phyloP scores from a whole-genome alignment of 2,113 vertebrate species.

The Calyptomena viridis region DNA sequence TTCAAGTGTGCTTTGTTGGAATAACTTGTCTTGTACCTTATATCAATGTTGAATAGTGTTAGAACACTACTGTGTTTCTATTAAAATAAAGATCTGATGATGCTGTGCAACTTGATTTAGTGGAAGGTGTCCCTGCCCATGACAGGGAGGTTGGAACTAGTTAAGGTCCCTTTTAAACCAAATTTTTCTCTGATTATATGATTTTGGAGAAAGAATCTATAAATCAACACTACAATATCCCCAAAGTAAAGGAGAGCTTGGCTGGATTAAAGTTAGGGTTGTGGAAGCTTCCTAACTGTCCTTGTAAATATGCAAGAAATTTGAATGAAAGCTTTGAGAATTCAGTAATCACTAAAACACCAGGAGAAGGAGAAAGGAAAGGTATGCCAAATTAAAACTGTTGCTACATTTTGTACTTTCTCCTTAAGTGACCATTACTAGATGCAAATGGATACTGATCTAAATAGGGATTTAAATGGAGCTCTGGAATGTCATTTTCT shows the following conservation, averaged over 20 bases:
- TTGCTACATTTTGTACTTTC: background rate
- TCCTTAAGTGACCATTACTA: background rate
- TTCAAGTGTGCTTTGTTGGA: background rate
- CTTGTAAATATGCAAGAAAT: background rate
- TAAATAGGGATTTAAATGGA: background rate
- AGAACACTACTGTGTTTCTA: background rate
- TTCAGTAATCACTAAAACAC: background rate
- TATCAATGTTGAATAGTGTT: background rate
- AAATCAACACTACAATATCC: background rate
- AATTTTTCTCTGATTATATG: background rate
- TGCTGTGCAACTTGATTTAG: background rate
- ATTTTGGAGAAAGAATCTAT: background rate
- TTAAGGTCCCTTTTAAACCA: background rate
- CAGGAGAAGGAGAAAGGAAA: background rate
- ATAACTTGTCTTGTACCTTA: background rate
- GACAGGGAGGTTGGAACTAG: background rate
- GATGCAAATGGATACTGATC: background rate
- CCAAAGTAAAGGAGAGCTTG: background rate
- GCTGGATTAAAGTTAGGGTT: background rate
- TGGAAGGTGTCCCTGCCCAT: background rate
- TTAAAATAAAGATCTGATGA: background rate
- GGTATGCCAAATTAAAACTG: background rate
- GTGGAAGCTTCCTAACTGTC: background rate
- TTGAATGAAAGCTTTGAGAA: background rate
- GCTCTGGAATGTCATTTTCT: background rate